These are phyloP conservation scores for Parnassius apollo DNA, from an alignment of 2,888 invertebrate genomes.

Conservation along the genomic window DNA sequence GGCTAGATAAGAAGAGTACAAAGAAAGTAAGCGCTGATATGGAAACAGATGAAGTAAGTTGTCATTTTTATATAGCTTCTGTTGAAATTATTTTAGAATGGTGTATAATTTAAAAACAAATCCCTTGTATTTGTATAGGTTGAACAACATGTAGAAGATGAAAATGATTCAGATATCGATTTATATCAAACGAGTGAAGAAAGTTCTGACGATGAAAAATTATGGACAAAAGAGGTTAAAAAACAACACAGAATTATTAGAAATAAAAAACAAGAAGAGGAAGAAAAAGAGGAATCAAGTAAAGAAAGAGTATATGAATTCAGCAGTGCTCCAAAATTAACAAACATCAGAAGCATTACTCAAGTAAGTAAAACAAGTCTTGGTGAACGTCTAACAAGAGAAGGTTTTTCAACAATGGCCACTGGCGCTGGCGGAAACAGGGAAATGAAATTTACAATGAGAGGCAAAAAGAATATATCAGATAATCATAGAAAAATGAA, in stretches of 20 bases:
- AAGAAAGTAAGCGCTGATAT: conserved; percentile 81
- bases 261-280: conserved; percentile 53
- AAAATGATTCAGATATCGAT: conserved; percentile 78
- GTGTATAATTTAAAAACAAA: neutral
- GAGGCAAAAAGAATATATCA: conserved; percentile 77
- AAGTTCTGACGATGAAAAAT: conserved; percentile 90
- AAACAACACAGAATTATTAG: conserved; percentile 86
- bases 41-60: conserved; percentile 73
- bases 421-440: conserved; percentile 85
- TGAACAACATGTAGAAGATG: conserved; percentile 50
- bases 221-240: conserved; percentile 90
- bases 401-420: conserved; percentile 74
- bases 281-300: conserved; percentile 39
- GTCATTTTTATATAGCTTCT: neutral
- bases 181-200: conserved; percentile 64
- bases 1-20: conserved; percentile 86
- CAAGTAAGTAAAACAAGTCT: conserved; percentile 83
- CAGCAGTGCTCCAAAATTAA: conserved; percentile 75
- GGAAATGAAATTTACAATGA: conserved; percentile 89
- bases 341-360: conserved; percentile 70
- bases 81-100: neutral
- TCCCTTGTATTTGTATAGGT: conserved; percentile 40
- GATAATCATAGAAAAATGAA: conserved; percentile 82
- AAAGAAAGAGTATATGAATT: conserved; percentile 50
- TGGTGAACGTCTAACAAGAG: conserved; percentile 86